Evolutionary conservation across 1,140 invertebrate genomes (phyloP).

Genomic region (Andricus grossulariae): DNA sequence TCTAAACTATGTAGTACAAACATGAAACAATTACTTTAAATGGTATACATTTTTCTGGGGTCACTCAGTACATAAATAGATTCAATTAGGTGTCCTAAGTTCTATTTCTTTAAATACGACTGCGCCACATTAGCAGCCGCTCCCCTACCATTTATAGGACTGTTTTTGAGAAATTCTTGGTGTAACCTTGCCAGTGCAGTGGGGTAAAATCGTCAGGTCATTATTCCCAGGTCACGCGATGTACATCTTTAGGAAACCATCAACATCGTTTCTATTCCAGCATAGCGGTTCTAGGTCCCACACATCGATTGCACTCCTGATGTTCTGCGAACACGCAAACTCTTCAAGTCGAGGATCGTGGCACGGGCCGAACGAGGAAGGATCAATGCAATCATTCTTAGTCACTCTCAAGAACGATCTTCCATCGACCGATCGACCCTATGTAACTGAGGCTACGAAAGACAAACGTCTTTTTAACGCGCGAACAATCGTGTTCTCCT

Average conservation of each 20-base stretch:
- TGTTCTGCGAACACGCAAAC: slow-evolving; percentile 28
- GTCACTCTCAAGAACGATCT: slow-evolving; percentile 11
- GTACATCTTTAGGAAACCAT: neutral
- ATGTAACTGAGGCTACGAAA: neutral
- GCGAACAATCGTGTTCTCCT: too few species aligned
- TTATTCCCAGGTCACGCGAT: slow-evolving; percentile 11
- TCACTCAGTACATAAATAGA: too few species aligned
- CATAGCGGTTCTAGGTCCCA: neutral
- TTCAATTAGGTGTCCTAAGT: too few species aligned
- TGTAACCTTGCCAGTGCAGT: too few species aligned
- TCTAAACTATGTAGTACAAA: too few species aligned
- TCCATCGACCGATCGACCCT: slow-evolving; percentile 1
- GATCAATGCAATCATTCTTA: slow-evolving; percentile 21
- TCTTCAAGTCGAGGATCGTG: slow-evolving; percentile 5
- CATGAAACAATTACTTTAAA: too few species aligned
- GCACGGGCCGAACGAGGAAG: slow-evolving; percentile 5
- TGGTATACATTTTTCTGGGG: too few species aligned
- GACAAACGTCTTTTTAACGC: too few species aligned
- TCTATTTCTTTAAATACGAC: too few species aligned
- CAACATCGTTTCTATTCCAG: neutral
- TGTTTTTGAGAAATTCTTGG: too few species aligned
- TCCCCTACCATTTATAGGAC: too few species aligned
- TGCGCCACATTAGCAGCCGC: too few species aligned
- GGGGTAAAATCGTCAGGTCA: neutral
- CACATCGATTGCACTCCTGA: slow-evolving; percentile 12